phyloP scores from a whole-genome alignment of 2,888 invertebrate species.

The Meganola albula region DNA sequence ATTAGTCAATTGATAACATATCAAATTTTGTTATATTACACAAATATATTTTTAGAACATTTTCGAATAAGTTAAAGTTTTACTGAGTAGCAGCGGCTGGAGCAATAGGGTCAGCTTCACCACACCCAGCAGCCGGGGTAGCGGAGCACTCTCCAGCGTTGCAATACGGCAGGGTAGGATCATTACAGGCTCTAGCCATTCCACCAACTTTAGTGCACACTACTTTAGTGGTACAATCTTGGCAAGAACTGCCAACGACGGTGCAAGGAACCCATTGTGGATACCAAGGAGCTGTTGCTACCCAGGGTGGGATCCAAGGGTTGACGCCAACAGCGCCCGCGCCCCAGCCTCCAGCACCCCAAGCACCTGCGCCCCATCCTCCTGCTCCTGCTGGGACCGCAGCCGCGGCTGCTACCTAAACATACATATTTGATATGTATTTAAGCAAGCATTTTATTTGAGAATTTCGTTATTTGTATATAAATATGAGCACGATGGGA shows the following conservation, averaged over 20 bases:
- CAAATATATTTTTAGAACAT: constrained; percentile 3
- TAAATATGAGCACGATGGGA: too few relatives aligned
- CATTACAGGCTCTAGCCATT: constrained; percentile 49
- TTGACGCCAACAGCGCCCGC: constrained; percentile 38
- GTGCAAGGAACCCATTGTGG: constrained; percentile 61
- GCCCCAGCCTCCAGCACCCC: constrained; percentile 11
- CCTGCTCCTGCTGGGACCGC: constrained; percentile 38
- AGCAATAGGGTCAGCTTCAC: constrained; percentile 10
- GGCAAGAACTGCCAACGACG: constrained; percentile 46
- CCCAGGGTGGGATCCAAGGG: constrained; percentile 66
- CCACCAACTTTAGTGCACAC: constrained; percentile 65
- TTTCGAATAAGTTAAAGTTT: not conserved
- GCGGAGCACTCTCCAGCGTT: constrained; percentile 68
- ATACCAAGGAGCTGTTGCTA: constrained; percentile 55
- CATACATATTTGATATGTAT: too few relatives aligned
- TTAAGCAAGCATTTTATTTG: too few relatives aligned
- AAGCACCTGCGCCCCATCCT: constrained; percentile 20
- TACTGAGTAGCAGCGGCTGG: constrained; percentile 3
- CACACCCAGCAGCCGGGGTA: constrained; percentile 55
- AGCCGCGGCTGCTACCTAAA: constrained; percentile 45
- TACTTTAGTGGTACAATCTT: constrained; percentile 54
- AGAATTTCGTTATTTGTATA: too few relatives aligned
- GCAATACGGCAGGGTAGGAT: constrained; percentile 62
- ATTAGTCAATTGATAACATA: too few relatives aligned
- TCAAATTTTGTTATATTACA: too few relatives aligned